Conservation (phyloP, 2,888 invertebrate genomes). For the Ormyrus nitidulus region DNA sequence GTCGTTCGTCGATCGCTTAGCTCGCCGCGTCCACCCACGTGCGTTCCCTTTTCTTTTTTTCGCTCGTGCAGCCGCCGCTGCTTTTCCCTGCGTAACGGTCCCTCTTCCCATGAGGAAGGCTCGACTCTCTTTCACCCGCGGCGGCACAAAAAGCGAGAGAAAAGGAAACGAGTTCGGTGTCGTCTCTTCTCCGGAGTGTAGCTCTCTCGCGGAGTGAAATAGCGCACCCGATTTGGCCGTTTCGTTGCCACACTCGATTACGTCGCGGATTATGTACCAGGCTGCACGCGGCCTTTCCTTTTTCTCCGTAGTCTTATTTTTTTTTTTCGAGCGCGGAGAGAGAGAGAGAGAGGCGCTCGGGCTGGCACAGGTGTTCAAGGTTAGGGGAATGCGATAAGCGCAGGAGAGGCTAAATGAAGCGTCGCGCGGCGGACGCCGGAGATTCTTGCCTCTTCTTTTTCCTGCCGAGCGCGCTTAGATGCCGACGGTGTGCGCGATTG, state of each 20-base stretch:
- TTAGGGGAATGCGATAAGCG: conserved; percentile 46
- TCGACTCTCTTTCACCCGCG: conserved; percentile 34
- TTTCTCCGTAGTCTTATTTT: background rate
- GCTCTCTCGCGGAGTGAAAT: conserved; percentile 32
- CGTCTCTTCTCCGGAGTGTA: background rate
- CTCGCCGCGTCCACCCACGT: background rate
- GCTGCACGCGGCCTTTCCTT: conserved; percentile 32
- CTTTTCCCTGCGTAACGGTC: conserved; percentile 52
- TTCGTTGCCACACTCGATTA: conserved; percentile 31
- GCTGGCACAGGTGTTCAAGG: conserved; percentile 44
- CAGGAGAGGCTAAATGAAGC: conserved; percentile 44
- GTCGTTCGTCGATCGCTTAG: conserved; percentile 5
- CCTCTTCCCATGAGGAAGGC: conserved; percentile 28
- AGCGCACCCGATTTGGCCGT: background rate
- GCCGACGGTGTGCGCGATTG: conserved; percentile 7
- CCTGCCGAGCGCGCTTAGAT: conserved; percentile 19
- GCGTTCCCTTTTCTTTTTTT: conserved; percentile 30
- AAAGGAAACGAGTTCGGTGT: conserved; percentile 44
- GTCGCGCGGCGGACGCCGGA: conserved; percentile 22
- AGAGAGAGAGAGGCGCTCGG: background rate
- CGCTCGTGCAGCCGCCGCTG: background rate
- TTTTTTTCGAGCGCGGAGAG: background rate
- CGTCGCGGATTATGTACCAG: conserved; percentile 28
- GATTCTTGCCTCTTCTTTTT: conserved; percentile 29
- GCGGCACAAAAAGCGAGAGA: conserved; percentile 22